A percentile compares a stretch with the other conserved stretches of the same genome.
phyloP scores from a whole-genome alignment of 2,113 vertebrate genomes.

The Madoqua kirkii region DNA sequence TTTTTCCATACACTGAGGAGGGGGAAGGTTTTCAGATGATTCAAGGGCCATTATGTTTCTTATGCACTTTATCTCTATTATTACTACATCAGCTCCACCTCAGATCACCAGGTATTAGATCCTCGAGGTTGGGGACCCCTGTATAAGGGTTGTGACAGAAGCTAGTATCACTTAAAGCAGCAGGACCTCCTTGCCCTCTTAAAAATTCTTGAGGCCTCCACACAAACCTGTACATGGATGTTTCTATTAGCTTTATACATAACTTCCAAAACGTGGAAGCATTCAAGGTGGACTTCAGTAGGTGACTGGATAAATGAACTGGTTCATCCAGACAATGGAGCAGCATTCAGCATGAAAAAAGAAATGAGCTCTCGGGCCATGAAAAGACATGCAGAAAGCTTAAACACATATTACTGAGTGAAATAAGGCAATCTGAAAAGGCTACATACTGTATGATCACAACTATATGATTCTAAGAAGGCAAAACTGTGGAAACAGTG shows the following conservation, averaged over 20 bases:
- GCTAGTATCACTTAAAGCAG: background rate
- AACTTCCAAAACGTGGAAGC: background rate
- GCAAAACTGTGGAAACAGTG: background rate
- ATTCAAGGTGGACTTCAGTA: background rate
- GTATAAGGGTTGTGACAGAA: background rate
- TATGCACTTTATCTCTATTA: background rate
- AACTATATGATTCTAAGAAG: background rate
- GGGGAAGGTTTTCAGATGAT: background rate
- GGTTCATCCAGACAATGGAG: background rate
- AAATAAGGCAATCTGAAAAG: background rate
- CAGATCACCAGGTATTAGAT: background rate
- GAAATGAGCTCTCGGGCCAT: background rate
- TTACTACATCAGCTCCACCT: background rate
- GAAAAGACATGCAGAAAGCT: background rate
- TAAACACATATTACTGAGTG: background rate
- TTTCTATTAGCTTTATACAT: background rate
- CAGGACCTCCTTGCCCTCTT: background rate
- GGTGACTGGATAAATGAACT: background rate
- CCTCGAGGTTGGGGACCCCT: background rate
- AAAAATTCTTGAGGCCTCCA: background rate
- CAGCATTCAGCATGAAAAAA: background rate
- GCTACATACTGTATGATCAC: background rate
- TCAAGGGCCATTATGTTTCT: background rate
- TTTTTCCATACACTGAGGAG: background rate
- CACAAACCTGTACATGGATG: background rate